A percentile compares a stretch with the other conserved stretches of the same genome.
These are phyloP conservation scores for Uloborus plumipes DNA, from an alignment of 2,888 invertebrate genomes.

Conservation along the genomic window DNA sequence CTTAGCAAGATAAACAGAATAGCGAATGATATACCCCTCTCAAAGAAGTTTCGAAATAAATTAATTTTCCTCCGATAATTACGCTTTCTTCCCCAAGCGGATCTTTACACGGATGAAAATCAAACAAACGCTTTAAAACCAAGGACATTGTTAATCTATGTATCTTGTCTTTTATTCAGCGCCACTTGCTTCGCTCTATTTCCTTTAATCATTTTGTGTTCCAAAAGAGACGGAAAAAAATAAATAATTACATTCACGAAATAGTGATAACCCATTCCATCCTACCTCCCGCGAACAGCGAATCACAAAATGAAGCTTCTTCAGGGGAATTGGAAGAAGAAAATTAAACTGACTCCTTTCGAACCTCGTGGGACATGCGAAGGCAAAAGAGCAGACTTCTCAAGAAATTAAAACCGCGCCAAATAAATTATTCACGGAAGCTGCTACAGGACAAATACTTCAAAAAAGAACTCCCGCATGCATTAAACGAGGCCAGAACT, in stretches of 20 bases:
- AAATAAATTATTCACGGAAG: slow-evolving; percentile 59
- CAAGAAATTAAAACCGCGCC: slow-evolving; percentile 62
- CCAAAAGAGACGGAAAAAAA: too few relatives aligned
- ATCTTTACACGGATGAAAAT: slow-evolving; percentile 19
- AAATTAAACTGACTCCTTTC: slow-evolving; percentile 56
- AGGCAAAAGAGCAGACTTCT: slow-evolving; percentile 46
- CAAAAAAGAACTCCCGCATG: slow-evolving; percentile 56
- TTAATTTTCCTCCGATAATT: slow-evolving; percentile 36
- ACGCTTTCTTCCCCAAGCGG: slow-evolving; percentile 8
- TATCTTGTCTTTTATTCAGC: too few relatives aligned
- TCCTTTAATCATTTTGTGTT: background rate
- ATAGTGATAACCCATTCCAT: slow-evolving; percentile 10
- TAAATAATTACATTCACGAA: background rate
- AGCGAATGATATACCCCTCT: background rate
- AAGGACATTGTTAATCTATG: too few relatives aligned
- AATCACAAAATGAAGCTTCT: slow-evolving; percentile 35
- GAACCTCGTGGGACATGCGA: background rate
- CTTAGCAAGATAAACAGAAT: too few relatives aligned
- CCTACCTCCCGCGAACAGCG: slow-evolving; percentile 15
- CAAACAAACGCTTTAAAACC: slow-evolving; percentile 16
- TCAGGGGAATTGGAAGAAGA: slow-evolving; percentile 41
- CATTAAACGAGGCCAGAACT: slow-evolving; percentile 45
- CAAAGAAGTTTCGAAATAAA: slow-evolving; percentile 36
- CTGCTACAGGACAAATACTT: background rate
- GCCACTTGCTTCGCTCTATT: slow-evolving; percentile 9